Conservation (phyloP, 2,888 invertebrate genomes). For the Eugnorisma glareosa region DNA sequence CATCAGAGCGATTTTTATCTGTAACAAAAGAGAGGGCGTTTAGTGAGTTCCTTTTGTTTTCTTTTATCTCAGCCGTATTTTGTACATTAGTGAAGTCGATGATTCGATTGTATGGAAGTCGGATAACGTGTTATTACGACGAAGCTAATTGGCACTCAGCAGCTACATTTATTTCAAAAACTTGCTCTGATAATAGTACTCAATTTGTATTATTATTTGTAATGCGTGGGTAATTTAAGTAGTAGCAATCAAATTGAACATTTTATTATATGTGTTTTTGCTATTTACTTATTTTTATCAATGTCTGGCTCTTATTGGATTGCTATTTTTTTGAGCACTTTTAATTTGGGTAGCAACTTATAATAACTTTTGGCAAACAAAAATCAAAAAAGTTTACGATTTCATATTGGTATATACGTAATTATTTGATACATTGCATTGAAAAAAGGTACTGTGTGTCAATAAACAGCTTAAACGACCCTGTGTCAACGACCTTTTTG, state of each 20-base stretch:
- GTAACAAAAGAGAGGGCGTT: constrained; percentile 82
- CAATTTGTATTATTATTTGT: constrained; percentile 1
- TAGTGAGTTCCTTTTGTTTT: constrained; percentile 75
- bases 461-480: not conserved
- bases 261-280: constrained; percentile 10
- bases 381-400: not conserved
- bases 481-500: constrained; percentile 41
- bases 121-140: constrained; percentile 70
- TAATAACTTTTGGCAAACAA: not conserved
- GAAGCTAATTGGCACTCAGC: constrained; percentile 70
- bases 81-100: constrained; percentile 74
- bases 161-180: constrained; percentile 12
- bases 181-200: not conserved
- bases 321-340: not conserved
- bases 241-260: not conserved
- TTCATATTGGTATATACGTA: not conserved
- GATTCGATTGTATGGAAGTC: constrained; percentile 77
- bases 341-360: not conserved
- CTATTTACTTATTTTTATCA: not conserved
- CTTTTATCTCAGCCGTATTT: constrained; percentile 69
- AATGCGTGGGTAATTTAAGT: not conserved
- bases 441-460: not conserved
- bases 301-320: not conserved
- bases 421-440: not conserved
- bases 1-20: constrained; percentile 82